These are phyloP conservation scores for Drosophila stalkeri DNA, from an alignment of 2,888 invertebrate species.

Conservation along the genomic window DNA sequence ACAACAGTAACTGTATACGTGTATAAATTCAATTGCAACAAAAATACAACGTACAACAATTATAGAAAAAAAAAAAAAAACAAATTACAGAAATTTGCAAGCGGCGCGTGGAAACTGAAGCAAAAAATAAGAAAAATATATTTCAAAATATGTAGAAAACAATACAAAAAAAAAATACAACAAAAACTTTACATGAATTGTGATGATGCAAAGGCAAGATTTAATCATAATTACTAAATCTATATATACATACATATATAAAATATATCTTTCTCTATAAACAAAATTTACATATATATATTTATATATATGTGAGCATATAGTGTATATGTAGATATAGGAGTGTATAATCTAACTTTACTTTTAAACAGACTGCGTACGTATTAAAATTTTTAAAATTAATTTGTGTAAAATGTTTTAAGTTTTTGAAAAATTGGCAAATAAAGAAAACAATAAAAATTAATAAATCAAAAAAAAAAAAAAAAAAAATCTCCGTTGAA, in stretches of 20 bases:
- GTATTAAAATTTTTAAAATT: conserved; percentile 78
- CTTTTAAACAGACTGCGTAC: conserved; percentile 80
- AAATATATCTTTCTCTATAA: conserved; percentile 53
- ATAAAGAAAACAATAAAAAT: conserved; percentile 80
- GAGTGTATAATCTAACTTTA: conserved; percentile 78
- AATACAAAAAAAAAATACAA: conserved; percentile 32
- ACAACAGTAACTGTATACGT: conserved; percentile 30
- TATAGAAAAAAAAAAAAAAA: conserved; percentile 11
- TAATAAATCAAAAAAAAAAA: conserved; percentile 73
- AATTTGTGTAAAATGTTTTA: conserved; percentile 80
- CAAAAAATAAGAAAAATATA: conserved; percentile 48
- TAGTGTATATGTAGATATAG: conserved; percentile 73
- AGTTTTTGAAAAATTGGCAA: conserved; percentile 79
- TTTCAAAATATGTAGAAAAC: conserved; percentile 42
- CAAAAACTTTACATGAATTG: conserved; percentile 77
- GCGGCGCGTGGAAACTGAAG: conserved; percentile 60
- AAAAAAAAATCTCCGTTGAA: conserved; percentile 25
- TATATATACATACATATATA: conserved; percentile 61
- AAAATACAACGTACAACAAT: neutral
- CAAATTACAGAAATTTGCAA: conserved; percentile 35
- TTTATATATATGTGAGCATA: conserved; percentile 65
- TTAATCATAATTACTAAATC: conserved; percentile 79
- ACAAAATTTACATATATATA: conserved; percentile 43
- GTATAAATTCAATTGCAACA: conserved; percentile 13
- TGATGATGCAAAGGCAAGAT: conserved; percentile 80